These are phyloP conservation scores for Campopleginae sp. DNA, from an alignment of 2,888 invertebrate species.

Conservation along the genomic window DNA sequence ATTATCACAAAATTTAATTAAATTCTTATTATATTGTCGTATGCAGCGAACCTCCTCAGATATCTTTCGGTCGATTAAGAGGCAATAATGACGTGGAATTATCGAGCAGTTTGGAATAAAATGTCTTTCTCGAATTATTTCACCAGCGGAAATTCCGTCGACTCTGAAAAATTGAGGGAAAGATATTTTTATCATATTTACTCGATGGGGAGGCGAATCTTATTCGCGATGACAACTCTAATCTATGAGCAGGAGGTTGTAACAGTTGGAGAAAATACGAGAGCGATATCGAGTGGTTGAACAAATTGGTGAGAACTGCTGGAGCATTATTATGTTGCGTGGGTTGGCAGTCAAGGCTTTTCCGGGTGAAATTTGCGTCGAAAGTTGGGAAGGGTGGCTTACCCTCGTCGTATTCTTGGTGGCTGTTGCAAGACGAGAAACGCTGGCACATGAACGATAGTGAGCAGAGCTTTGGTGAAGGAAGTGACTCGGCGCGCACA, in stretches of 20 bases:
- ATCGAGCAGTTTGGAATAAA: background rate
- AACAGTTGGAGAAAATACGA: conserved; percentile 12
- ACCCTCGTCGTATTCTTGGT: conserved; percentile 55
- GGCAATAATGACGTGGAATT: background rate
- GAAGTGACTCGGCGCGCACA: conserved; percentile 45
- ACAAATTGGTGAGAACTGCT: conserved; percentile 34
- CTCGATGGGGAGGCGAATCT: background rate
- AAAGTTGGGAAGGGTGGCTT: conserved; percentile 39
- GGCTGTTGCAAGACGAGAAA: conserved; percentile 42
- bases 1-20: too few relatives aligned
- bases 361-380: conserved; percentile 61
- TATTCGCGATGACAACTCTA: background rate
- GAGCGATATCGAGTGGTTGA: conserved; percentile 4
- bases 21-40: too few relatives aligned
- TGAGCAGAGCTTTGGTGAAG: conserved; percentile 40
- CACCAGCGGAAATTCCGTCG: background rate
- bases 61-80: background rate
- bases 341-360: conserved; percentile 32
- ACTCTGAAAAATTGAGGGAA: too few relatives aligned
- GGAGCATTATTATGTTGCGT: conserved; percentile 36
- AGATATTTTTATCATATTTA: background rate
- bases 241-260: background rate
- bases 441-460: conserved; percentile 50
- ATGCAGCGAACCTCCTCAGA: too few relatives aligned
- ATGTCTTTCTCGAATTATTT: background rate